Evolutionary conservation across 2,113 vertebrate species (phyloP).

Genomic region (Anseranas semipalmata): DNA sequence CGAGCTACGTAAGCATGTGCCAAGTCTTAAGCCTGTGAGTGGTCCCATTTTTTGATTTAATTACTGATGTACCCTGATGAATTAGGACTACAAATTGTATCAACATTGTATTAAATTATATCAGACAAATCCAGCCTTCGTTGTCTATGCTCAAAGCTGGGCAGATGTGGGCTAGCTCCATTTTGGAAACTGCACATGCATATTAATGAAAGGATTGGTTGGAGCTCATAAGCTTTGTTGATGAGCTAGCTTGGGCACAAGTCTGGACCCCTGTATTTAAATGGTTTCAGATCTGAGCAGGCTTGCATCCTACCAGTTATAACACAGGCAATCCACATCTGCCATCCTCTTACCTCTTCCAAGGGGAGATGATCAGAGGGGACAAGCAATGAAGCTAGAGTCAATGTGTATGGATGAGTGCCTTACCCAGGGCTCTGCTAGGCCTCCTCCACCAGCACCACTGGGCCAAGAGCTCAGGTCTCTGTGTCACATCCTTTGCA

Average conservation of each 20-base stretch:
- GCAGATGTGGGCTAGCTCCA: background rate
- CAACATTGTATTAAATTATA: background rate
- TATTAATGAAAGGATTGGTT: background rate
- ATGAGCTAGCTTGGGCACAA: background rate
- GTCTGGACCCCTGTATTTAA: background rate
- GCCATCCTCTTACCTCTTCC: background rate
- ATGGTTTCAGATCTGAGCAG: background rate
- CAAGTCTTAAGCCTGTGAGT: background rate
- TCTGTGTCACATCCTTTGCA: background rate
- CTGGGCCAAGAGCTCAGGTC: background rate
- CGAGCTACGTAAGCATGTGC: fast-evolving
- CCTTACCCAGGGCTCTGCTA: background rate
- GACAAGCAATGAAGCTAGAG: background rate
- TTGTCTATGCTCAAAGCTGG: background rate
- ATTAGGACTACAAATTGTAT: background rate
- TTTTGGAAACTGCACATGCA: background rate
- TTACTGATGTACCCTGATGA: background rate
- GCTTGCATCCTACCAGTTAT: background rate
- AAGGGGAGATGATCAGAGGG: background rate
- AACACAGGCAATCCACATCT: background rate
- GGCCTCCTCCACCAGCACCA: background rate
- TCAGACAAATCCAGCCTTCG: background rate
- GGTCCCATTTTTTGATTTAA: background rate
- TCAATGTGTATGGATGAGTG: fast-evolving
- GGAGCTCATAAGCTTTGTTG: background rate